phyloP scores from a whole-genome alignment of 2,888 invertebrate genomes.

The Dilophus febrilis region DNA sequence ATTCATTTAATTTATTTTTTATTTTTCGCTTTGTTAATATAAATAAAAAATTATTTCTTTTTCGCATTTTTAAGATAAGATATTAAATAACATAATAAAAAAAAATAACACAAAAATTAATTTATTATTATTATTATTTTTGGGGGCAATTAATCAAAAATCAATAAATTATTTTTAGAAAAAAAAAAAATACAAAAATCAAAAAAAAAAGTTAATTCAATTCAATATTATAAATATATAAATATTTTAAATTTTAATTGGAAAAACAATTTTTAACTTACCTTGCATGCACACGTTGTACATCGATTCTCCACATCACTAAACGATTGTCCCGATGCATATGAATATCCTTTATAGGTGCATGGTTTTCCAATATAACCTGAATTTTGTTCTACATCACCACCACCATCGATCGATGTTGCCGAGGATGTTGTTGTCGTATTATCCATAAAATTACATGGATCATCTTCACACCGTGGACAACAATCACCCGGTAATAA shows the following conservation, averaged over 20 bases:
- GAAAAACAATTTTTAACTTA: slow-evolving; percentile 25
- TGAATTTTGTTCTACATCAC: no score
- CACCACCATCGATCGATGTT: slow-evolving; percentile 6
- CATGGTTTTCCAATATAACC: slow-evolving; percentile 40
- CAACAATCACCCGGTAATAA: slow-evolving; percentile 48
- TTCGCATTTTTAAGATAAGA: no score
- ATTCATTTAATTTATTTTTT: no score
- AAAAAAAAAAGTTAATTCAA: no score
- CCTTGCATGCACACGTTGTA: slow-evolving; percentile 58
- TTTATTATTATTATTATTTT: no score
- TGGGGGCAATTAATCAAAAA: no score
- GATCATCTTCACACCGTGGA: slow-evolving; percentile 50
- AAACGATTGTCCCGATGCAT: slow-evolving; percentile 41
- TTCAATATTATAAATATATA: no score
- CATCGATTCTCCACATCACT: slow-evolving; percentile 44
- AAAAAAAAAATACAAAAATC: background rate
- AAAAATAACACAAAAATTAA: no score
- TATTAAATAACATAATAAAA: no score
- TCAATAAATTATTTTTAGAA: no score
- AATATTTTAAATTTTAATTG: background rate
- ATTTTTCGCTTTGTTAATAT: no score
- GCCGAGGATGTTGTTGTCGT: background rate
- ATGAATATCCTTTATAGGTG: slow-evolving; percentile 40
- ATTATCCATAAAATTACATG: slow-evolving; percentile 21
- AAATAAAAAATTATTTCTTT: no score